Evolutionary conservation across 2,888 invertebrate genomes (phyloP).

Genomic region (Lissonota sp.): DNA sequence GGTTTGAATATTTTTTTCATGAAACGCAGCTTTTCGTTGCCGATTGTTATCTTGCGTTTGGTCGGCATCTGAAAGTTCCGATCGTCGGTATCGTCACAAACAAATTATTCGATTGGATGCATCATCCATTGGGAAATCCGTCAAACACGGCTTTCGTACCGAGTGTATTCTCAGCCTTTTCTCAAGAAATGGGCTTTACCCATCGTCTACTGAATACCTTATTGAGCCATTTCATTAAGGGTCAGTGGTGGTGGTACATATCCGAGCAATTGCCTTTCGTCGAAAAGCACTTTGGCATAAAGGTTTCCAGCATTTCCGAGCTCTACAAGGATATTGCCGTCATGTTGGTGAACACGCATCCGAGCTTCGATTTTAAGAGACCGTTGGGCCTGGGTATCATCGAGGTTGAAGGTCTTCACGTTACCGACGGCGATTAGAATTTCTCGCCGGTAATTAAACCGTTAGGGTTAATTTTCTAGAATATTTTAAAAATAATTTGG

Average conservation of each 20-base stretch:
- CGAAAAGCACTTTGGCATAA: conserved; percentile 69
- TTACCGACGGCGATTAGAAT: conserved; percentile 75
- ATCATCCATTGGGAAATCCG: conserved; percentile 67
- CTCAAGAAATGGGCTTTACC: conserved; percentile 66
- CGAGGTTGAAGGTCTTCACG: conserved; percentile 85
- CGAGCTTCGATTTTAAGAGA: conserved; percentile 83
- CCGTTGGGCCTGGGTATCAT: conserved; percentile 84
- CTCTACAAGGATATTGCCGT: conserved; percentile 84
- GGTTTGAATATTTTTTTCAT: too few relatives aligned
- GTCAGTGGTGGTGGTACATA: neutral
- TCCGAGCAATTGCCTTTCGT: neutral
- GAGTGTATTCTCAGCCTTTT: conserved; percentile 31
- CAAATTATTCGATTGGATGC: conserved; percentile 64
- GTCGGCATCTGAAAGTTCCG: conserved; percentile 70
- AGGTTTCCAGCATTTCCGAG: conserved; percentile 80
- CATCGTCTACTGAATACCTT: conserved; percentile 69
- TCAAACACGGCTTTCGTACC: conserved; percentile 69
- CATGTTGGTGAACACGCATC: conserved; percentile 84
- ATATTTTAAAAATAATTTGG: neutral
- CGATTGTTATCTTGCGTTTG: conserved; percentile 73
- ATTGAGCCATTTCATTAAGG: neutral
- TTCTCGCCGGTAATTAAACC: conserved; percentile 47
- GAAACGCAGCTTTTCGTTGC: conserved; percentile 65
- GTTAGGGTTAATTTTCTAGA: neutral
- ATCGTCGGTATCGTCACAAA: conserved; percentile 61